Evolutionary conservation across 1,140 invertebrate species (phyloP).

Genomic region (Heterodera carotae): DNA sequence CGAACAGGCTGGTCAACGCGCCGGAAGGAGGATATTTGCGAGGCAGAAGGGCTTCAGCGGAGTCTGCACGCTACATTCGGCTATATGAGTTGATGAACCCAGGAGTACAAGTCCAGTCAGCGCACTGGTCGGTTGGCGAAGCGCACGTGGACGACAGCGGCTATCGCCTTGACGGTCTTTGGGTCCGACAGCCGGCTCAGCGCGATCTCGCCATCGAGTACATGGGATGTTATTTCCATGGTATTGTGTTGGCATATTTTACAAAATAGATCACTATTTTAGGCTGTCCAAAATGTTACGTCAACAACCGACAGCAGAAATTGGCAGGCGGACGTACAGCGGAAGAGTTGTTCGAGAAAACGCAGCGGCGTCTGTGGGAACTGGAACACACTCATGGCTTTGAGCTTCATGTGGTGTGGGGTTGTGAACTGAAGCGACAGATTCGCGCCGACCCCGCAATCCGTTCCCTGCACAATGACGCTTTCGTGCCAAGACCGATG

Average conservation of each 20-base stretch:
- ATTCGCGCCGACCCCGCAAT: background rate
- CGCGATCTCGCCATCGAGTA: conserved; percentile 26
- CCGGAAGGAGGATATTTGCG: conserved; percentile 19
- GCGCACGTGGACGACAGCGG: conserved; percentile 14
- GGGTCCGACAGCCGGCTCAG: background rate
- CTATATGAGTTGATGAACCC: conserved; percentile 17
- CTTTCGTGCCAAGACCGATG: background rate
- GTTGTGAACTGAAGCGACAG: background rate
- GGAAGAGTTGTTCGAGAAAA: conserved; percentile 5
- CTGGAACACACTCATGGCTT: background rate
- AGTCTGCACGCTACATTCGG: conserved; percentile 9
- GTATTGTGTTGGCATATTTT: background rate
- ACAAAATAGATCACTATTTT: background rate
- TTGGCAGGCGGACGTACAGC: conserved; percentile 19
- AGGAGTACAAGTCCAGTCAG: background rate
- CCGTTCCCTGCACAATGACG: background rate
- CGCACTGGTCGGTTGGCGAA: conserved; percentile 19
- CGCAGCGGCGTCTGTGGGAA: background rate
- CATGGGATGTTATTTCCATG: conserved; percentile 16
- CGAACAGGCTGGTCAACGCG: conserved; percentile 5
- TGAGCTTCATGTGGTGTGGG: conserved; percentile 24
- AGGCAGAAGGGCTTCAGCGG: conserved; percentile 1
- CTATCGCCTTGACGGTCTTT: conserved; percentile 15
- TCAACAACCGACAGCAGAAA: background rate
- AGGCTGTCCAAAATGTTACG: conserved; percentile 25